Percentiles rank a stretch among this genome's conserved stretches.
Evolutionary conservation across 2,797 vertebrate genomes (phyloP).

Genomic region (Myotis pilosus): DNA sequence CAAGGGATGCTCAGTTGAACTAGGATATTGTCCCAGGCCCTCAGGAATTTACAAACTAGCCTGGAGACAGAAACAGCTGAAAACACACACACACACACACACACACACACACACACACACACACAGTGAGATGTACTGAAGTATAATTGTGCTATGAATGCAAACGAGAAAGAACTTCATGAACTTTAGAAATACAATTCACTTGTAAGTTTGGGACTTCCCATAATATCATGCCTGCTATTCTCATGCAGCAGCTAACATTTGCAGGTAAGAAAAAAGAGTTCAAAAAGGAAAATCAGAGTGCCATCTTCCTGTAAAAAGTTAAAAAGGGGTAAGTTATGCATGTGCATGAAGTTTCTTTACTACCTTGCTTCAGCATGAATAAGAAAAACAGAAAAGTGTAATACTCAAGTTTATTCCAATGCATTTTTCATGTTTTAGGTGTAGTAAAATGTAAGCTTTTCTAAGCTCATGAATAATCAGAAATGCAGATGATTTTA

Average conservation of each 20-base stretch:
- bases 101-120: background rate
- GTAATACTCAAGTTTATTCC: background rate
- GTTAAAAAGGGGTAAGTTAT: background rate
- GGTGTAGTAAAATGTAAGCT: slow-evolving; percentile 4
- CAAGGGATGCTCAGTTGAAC: background rate
- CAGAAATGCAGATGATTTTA: slow-evolving; percentile 53
- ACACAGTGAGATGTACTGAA: background rate
- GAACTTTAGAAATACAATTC: background rate
- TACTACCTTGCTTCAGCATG: background rate
- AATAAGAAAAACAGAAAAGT: slow-evolving; percentile 8
- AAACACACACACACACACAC: background rate
- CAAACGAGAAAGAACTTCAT: background rate
- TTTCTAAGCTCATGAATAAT: slow-evolving; percentile 55
- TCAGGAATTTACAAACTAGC: background rate
- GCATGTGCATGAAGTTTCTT: slow-evolving; percentile 20
- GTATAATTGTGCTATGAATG: background rate
- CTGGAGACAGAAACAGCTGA: background rate
- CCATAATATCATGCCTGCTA: background rate
- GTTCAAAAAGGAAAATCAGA: slow-evolving; percentile 54
- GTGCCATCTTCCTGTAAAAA: background rate
- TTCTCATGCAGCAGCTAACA: background rate
- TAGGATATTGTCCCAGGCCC: background rate
- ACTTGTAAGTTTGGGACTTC: background rate
- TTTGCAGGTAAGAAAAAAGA: background rate
- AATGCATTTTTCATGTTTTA: slow-evolving; percentile 45